Base-by-base conservation (phyloP, 2,113 vertebrate genomes). In the Neolamprologus hecqui region DNA sequence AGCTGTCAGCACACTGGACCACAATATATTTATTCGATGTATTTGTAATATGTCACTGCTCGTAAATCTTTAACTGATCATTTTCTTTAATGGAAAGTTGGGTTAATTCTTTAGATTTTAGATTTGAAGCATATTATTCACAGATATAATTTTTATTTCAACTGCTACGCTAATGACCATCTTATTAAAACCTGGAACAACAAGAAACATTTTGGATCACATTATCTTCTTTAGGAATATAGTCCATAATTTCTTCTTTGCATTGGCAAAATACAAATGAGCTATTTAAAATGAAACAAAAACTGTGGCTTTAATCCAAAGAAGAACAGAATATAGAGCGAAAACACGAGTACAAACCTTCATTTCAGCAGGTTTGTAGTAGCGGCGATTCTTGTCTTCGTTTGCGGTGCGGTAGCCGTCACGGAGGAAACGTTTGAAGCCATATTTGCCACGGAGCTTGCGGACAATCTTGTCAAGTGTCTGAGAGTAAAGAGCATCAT, bases 301-400 rank as follows among this genome's bases (percentile, higher is more conserved):
- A 45, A 26, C 13, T 26, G n/a, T 3, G 65, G 19, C 49, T 58
- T 26, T 0, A 40, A 13, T 9, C n/a, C 23, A 58, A 28, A 80
- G 11, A 63, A 53, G 60, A 65, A 13, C 19, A 21, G 19, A 37
- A 65, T 2, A 3, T 3, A 82, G 6, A 15, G 45, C 0, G 14
- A 54, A 31, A 53, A 73, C 5, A 14, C 6, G 3, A 58, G 21
- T n/a, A 73, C 93, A 28, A 93, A 99, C 98, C 98, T 99, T 99
- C 94, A 99, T 99, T 90, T 99, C 99, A 6, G 99, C 98, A n/a
- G 98, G 97, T 91, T 98, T 98, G 88, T 99, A 99, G 81, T 98
- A 97, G 47, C 97, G 96, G 2, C 98, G 97, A 1, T 97, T 96
- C 92, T 96, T 96, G 95, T 99, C 99, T 91, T 99, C 99, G 58